Conservation (phyloP, 2,797 vertebrate species). For the Sciurus vulgaris region DNA sequence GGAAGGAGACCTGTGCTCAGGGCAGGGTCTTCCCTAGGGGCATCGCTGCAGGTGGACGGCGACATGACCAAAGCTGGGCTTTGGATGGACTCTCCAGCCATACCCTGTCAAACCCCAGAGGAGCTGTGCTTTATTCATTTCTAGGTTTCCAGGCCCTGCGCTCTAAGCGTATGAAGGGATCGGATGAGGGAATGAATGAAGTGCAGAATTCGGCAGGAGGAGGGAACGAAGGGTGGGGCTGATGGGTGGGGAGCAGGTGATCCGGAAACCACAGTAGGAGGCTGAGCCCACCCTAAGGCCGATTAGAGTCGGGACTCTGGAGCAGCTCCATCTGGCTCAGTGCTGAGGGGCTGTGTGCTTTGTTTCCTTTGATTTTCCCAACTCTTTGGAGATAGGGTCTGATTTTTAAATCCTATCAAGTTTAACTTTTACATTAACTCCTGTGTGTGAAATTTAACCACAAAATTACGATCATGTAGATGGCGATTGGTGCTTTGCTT, state of each 20-base stretch:
- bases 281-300: background rate
- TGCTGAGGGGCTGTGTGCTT: background rate
- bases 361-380: slow-evolving; percentile 22
- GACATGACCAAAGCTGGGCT: rapidly evolving
- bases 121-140: background rate
- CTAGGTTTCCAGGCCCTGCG: background rate
- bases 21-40: no score
- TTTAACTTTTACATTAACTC: slow-evolving; percentile 8
- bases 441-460: background rate
- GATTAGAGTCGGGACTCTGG: background rate
- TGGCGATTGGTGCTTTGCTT: background rate
- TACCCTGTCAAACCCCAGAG: background rate
- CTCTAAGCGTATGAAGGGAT: background rate
- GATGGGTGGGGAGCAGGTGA: rapidly evolving
- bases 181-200: background rate
- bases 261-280: rapidly evolving
- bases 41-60: rapidly evolving
- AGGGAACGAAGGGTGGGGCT: background rate
- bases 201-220: background rate
- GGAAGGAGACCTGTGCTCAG: no score
- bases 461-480: background rate
- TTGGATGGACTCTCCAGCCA: rapidly evolving
- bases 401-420: background rate
- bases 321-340: background rate
- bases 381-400: background rate